Evolutionary conservation across 2,888 invertebrate species (phyloP).

Genomic region (Drosophila putrida): DNA sequence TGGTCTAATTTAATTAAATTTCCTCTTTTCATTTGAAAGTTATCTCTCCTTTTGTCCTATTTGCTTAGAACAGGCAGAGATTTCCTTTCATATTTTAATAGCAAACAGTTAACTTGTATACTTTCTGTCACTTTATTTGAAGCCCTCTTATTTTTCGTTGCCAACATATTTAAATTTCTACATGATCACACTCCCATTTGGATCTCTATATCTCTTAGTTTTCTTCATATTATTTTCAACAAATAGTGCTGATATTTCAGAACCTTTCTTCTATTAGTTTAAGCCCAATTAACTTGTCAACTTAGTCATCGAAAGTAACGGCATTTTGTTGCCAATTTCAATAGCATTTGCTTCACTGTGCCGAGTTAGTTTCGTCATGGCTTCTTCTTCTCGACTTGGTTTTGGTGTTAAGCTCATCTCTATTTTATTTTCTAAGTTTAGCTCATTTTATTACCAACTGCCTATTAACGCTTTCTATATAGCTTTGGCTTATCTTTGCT

Average conservation of each 20-base stretch:
- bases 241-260: too few species aligned
- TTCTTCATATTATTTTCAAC: too few species aligned
- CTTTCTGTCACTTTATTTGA: background rate
- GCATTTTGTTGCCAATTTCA: background rate
- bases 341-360: conserved; percentile 46
- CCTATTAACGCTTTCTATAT: conserved; percentile 50
- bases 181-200: too few species aligned
- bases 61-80: background rate
- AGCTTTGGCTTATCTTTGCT: conserved; percentile 3
- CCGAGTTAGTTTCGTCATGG: background rate
- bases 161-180: too few species aligned
- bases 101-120: background rate
- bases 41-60: too few species aligned
- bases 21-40: background rate
- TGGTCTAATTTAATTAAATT: background rate
- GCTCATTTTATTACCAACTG: conserved; percentile 33
- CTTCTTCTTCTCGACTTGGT: conserved; percentile 23
- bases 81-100: background rate
- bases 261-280: too few species aligned
- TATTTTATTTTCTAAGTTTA: conserved; percentile 23
- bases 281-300: too few species aligned
- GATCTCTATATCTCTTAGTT: too few species aligned
- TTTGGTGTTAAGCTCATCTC: conserved; percentile 46
- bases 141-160: background rate
- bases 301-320: background rate